Evolutionary conservation across 2,797 vertebrate species (phyloP).

Genomic region (Catamblyrhynchus diadema): DNA sequence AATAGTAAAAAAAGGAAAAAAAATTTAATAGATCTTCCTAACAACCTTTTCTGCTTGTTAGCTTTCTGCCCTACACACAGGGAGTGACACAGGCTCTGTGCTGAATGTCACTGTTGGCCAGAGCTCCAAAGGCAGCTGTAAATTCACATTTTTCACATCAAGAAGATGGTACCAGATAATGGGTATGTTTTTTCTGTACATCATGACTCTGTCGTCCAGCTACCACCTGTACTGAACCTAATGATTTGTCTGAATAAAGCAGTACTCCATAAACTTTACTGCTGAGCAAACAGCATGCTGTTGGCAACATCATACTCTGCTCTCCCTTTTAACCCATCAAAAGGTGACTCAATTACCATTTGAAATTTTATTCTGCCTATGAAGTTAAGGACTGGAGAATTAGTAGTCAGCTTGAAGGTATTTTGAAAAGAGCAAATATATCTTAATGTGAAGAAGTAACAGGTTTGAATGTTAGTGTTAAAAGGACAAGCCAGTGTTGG

Average conservation of each 20-base stretch:
- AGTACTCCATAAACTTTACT: slow-evolving; percentile 47
- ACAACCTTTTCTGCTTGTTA: not conserved
- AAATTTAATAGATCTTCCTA: not conserved
- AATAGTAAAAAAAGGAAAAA: not conserved
- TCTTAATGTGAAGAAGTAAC: slow-evolving; percentile 17
- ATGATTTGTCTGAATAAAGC: slow-evolving; percentile 49
- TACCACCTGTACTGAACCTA: slow-evolving; percentile 33
- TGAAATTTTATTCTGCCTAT: slow-evolving; percentile 32
- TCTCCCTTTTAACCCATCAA: slow-evolving; percentile 21
- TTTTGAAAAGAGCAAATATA: slow-evolving; percentile 24
- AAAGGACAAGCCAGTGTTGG: not conserved
- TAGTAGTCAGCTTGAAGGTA: not conserved
- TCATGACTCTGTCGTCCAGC: slow-evolving; percentile 10
- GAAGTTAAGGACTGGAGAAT: slow-evolving; percentile 28
- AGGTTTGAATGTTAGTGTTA: not conserved
- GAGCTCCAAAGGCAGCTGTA: not conserved
- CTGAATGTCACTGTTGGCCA: not conserved
- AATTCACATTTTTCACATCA: not conserved
- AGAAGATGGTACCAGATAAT: slow-evolving; percentile 7
- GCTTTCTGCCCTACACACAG: not conserved
- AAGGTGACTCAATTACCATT: slow-evolving; percentile 53
- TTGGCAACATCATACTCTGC: slow-evolving; percentile 1
- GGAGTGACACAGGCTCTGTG: not conserved
- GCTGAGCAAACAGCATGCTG: slow-evolving; percentile 42
- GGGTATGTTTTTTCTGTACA: slow-evolving; percentile 38